phyloP scores from a whole-genome alignment of 64 coral and sea anemone species.

The Montipora cactus region DNA sequence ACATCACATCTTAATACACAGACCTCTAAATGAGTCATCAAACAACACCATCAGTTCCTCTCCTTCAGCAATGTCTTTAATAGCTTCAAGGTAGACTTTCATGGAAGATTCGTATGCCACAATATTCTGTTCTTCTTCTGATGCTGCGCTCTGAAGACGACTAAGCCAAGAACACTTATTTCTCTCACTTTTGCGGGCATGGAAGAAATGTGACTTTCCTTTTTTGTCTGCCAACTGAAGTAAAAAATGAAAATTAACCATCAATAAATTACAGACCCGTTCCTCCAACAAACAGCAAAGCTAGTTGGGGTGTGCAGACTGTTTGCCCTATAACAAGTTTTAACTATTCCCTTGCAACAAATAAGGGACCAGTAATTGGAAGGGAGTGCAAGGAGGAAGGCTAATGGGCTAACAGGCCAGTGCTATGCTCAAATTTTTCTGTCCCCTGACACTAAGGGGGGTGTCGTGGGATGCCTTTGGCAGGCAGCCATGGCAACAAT shows the following conservation, averaged over 20 bases:
- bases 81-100: conserved; percentile 81
- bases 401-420: too few species aligned
- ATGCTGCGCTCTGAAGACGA: conserved; percentile 62
- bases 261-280: too few species aligned
- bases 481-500: too few species aligned
- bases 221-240: conserved; percentile 52
- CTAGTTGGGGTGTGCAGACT: too few species aligned
- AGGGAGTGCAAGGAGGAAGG: too few species aligned
- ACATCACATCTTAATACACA: background rate
- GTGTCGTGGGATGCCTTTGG: too few species aligned
- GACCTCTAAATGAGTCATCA: conserved; percentile 79
- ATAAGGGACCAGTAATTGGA: too few species aligned
- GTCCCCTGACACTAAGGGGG: too few species aligned
- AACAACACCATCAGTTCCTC: conserved; percentile 79
- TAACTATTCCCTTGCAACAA: too few species aligned
- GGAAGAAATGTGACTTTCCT: conserved; percentile 63
- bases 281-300: too few species aligned
- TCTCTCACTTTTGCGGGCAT: conserved; percentile 73
- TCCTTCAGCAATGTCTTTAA: conserved; percentile 75
- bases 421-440: too few species aligned
- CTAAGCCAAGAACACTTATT: conserved; percentile 80
- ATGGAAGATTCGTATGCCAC: conserved; percentile 56
- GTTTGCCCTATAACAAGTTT: too few species aligned
- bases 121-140: conserved; percentile 75
- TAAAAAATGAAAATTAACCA: background rate